A percentile compares a stretch with the other conserved stretches of the same genome.
Evolutionary conservation across 2,797 vertebrate species (phyloP).

Genomic region (Paratrypauchen microcephalus): DNA sequence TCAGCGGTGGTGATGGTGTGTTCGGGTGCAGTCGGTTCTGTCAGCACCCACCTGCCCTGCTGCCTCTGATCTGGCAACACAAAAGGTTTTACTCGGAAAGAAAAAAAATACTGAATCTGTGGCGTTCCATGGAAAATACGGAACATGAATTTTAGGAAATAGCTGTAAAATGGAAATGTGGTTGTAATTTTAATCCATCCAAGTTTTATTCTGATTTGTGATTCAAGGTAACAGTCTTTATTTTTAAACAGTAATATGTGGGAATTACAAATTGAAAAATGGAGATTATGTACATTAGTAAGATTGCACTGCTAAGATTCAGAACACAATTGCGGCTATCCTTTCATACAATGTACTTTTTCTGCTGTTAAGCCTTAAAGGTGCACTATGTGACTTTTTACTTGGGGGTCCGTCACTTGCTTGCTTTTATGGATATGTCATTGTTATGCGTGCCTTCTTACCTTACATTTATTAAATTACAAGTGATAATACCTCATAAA

Average conservation of each 20-base stretch:
- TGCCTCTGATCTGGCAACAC: slow-evolving; percentile 50
- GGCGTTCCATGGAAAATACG: not conserved
- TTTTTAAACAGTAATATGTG: not conserved
- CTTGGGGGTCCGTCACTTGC: too few species aligned
- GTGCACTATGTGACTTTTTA: too few species aligned
- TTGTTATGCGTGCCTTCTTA: too few species aligned
- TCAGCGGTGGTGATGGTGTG: slow-evolving; percentile 50
- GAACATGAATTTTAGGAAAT: not conserved
- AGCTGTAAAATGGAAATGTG: not conserved
- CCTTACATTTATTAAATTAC: too few species aligned
- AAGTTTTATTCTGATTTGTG: not conserved
- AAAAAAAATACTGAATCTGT: slow-evolving; percentile 21
- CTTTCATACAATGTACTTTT: not conserved
- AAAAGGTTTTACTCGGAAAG: slow-evolving; percentile 22
- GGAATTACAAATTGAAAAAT: not conserved
- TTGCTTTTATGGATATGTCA: too few species aligned
- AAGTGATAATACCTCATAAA: too few species aligned
- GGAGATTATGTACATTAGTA: not conserved
- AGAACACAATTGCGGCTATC: not conserved
- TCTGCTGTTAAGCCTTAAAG: not conserved
- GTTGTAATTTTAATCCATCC: not conserved
- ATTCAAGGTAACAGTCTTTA: not conserved
- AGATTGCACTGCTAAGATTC: not conserved
- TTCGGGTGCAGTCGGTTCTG: slow-evolving; percentile 50
- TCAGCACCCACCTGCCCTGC: slow-evolving; percentile 64